Evolutionary conservation across 2,888 invertebrate genomes (phyloP).

Genomic region (Hemithea aestivaria): DNA sequence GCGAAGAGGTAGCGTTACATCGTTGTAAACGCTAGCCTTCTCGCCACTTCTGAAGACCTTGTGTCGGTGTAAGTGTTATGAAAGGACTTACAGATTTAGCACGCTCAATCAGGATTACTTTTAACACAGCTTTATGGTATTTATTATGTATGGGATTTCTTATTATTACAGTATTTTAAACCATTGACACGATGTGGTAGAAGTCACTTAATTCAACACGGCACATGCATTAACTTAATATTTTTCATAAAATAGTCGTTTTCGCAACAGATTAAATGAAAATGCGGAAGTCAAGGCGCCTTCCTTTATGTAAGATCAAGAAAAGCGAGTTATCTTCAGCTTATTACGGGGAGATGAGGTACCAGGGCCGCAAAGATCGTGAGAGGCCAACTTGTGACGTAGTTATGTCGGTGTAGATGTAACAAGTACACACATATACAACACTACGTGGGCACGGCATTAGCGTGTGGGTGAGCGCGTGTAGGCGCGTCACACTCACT

Average conservation of each 20-base stretch:
- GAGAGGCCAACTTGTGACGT: constrained; percentile 66
- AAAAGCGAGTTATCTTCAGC: constrained; percentile 75
- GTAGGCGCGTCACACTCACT: constrained; percentile 57
- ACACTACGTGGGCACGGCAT: constrained; percentile 36
- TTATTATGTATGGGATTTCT: too few relatives aligned
- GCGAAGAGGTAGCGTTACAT: constrained; percentile 37
- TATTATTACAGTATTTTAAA: too few relatives aligned
- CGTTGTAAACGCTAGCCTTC: constrained; percentile 34
- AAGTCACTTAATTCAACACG: too few relatives aligned
- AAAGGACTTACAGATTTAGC: constrained; percentile 38
- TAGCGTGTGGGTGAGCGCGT: constrained; percentile 56
- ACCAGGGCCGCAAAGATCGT: constrained; percentile 67
- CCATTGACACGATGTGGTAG: too few relatives aligned
- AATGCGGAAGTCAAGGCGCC: constrained; percentile 57
- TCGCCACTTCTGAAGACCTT: constrained; percentile 41
- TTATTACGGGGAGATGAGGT: constrained; percentile 73
- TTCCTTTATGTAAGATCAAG: constrained; percentile 63
- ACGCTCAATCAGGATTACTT: constrained; percentile 27
- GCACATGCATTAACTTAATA: too few relatives aligned
- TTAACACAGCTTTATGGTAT: background rate
- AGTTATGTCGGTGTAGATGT: constrained; percentile 48
- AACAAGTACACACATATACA: constrained; percentile 39
- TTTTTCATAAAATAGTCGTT: constrained; percentile 2
- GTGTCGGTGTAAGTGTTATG: constrained; percentile 48
- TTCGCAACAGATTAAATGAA: constrained; percentile 22